Percentiles rank a stretch among this genome's conserved stretches.
Evolutionary conservation across 2,113 vertebrate genomes (phyloP).

Genomic region (Hystrix brachyura): DNA sequence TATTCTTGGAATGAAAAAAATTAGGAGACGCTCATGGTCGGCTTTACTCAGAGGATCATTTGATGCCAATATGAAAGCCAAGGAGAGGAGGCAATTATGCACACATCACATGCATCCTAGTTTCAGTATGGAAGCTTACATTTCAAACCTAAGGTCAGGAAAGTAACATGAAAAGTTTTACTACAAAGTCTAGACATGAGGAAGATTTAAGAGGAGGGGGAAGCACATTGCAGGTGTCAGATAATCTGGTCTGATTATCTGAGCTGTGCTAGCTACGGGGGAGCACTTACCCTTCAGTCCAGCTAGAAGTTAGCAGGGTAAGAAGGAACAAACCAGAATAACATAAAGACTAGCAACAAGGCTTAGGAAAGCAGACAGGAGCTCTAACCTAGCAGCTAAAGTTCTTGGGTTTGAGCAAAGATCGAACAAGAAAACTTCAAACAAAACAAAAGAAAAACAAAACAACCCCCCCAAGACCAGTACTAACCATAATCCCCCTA

Average conservation of each 20-base stretch:
- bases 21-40: conserved; percentile 88
- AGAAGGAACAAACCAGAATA: conserved; percentile 99
- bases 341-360: conserved; percentile 99
- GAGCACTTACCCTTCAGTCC: conserved; percentile 99
- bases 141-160: conserved; percentile 95
- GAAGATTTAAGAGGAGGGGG: conserved; percentile 93
- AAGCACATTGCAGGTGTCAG: conserved; percentile 98
- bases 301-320: conserved; percentile 99
- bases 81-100: conserved; percentile 99
- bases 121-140: conserved; percentile 97
- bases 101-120: conserved; percentile 98
- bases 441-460: conserved; percentile 89
- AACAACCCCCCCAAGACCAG: conserved; percentile 76
- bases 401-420: conserved; percentile 99
- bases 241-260: conserved; percentile 99
- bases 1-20: conserved; percentile 88
- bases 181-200: conserved; percentile 99
- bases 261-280: conserved; percentile 98
- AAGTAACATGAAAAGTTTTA: conserved; percentile 93
- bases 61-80: conserved; percentile 95
- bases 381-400: conserved; percentile 98
- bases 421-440: conserved; percentile 93
- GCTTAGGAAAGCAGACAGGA: conserved; percentile 99
- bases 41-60: conserved; percentile 96
- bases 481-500: conserved; percentile 73